Conservation (phyloP, 2,797 vertebrate species). For the Micrastur ruficollis region DNA sequence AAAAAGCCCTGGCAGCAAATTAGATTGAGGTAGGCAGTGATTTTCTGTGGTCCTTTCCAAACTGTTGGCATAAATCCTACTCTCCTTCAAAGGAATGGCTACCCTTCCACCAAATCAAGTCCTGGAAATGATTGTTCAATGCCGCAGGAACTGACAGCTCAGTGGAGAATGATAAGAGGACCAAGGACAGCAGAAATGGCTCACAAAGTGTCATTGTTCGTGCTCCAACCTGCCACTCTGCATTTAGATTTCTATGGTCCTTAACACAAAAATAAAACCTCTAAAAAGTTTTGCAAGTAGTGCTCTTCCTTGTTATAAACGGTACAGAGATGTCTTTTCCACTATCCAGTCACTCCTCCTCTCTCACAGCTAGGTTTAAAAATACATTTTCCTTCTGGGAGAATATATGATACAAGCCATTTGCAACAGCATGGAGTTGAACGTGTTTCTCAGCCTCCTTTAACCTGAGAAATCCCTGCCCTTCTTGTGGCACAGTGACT, state of each 20-base stretch:
- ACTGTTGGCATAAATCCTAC: background rate
- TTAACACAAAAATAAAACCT: background rate
- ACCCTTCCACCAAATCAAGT: background rate
- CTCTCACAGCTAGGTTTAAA: background rate
- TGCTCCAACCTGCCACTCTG: constrained; percentile 1
- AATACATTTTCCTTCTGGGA: background rate
- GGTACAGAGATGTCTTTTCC: background rate
- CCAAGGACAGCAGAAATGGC: background rate
- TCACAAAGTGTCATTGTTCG: background rate
- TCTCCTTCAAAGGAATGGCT: background rate
- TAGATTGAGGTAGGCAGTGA: background rate
- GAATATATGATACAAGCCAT: background rate
- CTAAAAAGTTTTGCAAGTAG: background rate
- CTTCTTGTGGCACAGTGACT: background rate
- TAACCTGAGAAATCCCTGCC: background rate
- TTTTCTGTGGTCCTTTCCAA: background rate
- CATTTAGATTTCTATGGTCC: background rate
- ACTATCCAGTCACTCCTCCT: background rate
- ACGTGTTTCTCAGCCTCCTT: background rate
- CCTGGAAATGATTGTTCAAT: background rate
- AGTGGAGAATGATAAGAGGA: background rate
- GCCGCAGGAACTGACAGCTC: background rate
- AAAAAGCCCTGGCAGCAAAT: background rate
- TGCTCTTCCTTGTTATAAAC: background rate
- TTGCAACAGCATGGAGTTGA: background rate